phyloP scores from a whole-genome alignment of 1,140 invertebrate species.

The Leguminivora glycinivorella region DNA sequence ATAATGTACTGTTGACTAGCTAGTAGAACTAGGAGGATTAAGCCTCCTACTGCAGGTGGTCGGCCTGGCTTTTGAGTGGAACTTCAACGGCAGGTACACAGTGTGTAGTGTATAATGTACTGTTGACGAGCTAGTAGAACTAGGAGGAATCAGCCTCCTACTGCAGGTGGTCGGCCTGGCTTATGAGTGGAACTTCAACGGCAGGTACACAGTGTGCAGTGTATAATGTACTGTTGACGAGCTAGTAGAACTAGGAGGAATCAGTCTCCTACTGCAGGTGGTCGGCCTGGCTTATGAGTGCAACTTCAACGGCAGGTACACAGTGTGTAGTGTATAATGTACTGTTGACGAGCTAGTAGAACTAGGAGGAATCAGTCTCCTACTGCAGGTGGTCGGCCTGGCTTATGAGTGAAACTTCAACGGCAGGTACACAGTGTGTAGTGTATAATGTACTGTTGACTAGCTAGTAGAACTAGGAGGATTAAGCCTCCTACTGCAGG shows the following conservation, averaged over 20 bases:
- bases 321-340: background rate
- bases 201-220: conserved; percentile 80
- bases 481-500: conserved; percentile 89
- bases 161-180: conserved; percentile 93
- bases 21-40: conserved; percentile 91
- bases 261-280: conserved; percentile 90
- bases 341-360: conserved; percentile 91
- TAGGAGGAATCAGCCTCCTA: conserved; percentile 91
- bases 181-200: conserved; percentile 95
- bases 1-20: conserved; percentile 85
- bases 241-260: conserved; percentile 90
- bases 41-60: conserved; percentile 91
- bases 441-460: conserved; percentile 82
- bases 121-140: conserved; percentile 90
- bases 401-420: conserved; percentile 95
- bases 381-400: conserved; percentile 93
- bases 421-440: conserved; percentile 81
- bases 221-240: conserved; percentile 84
- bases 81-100: conserved; percentile 89
- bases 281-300: conserved; percentile 94
- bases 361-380: conserved; percentile 89
- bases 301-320: conserved; percentile 92
- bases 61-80: conserved; percentile 94
- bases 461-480: conserved; percentile 92
- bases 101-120: conserved; percentile 52